A percentile compares a stretch with the other conserved stretches of the same genome.
Conservation (phyloP, 2,797 vertebrate genomes). For the Chromis chromis region DNA sequence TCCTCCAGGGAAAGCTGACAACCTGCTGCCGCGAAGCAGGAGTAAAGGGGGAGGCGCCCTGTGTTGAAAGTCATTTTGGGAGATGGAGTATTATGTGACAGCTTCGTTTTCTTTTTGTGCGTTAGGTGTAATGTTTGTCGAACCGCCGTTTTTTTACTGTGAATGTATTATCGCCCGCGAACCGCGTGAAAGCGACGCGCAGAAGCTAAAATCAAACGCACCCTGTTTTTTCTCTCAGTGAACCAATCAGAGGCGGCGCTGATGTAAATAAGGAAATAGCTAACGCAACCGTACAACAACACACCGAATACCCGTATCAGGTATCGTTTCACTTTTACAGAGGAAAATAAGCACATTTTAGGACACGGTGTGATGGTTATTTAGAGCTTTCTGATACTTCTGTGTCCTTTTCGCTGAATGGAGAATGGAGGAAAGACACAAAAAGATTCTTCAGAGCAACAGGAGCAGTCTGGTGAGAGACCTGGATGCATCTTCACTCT, state of each 20-base stretch:
- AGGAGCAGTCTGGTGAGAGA: constrained; percentile 82
- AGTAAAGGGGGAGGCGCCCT: constrained; percentile 17
- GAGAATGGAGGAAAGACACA: constrained; percentile 88
- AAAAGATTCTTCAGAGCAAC: constrained; percentile 80
- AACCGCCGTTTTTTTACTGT: neutral
- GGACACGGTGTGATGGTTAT: neutral
- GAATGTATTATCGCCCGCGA: accelerated
- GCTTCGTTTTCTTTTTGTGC: neutral
- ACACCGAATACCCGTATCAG: neutral
- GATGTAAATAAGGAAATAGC: constrained; percentile 79
- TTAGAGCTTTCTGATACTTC: neutral
- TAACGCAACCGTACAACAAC: constrained; percentile 9
- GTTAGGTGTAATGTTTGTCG: constrained; percentile 19
- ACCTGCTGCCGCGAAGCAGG: constrained; percentile 44
- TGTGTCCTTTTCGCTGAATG: neutral
- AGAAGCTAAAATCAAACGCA: constrained; percentile 2
- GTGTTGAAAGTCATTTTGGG: constrained; percentile 50
- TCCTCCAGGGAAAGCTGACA: constrained; percentile 40
- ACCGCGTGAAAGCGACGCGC: accelerated
- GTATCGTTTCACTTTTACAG: neutral
- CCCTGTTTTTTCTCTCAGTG: neutral
- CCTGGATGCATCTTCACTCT: constrained; percentile 85
- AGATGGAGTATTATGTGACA: constrained; percentile 46
- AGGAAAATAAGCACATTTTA: neutral
- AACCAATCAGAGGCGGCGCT: constrained; percentile 67